phyloP scores from a whole-genome alignment of 2,888 invertebrate genomes.

The Sceliomorpha sp. region DNA sequence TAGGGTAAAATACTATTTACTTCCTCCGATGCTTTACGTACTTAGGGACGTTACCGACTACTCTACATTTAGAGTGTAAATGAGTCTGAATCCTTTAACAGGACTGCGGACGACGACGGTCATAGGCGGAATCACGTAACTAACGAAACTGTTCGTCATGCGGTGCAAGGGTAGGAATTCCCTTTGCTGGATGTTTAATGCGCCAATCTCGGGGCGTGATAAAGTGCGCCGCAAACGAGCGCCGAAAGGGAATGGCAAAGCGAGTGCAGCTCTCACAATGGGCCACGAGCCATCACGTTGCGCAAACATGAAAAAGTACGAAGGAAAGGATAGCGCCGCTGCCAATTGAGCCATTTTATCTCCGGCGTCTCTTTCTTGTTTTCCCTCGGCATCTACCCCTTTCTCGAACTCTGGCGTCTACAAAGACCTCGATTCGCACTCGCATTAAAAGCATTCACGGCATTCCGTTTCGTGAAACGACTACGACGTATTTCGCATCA shows the following conservation, averaged over 20 bases:
- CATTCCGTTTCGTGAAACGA: slow-evolving; percentile 43
- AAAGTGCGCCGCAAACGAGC: slow-evolving; percentile 75
- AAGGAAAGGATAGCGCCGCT: slow-evolving; percentile 27
- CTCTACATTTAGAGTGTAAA: too few species aligned
- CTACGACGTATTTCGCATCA: slow-evolving; percentile 15
- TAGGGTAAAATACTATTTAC: too few species aligned
- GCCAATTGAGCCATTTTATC: slow-evolving; percentile 46
- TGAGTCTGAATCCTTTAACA: background rate
- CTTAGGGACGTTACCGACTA: too few species aligned
- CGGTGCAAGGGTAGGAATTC: slow-evolving; percentile 68
- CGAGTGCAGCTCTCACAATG: slow-evolving; percentile 56
- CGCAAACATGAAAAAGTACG: slow-evolving; percentile 69
- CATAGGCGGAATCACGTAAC: slow-evolving; percentile 25
- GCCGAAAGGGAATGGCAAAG: slow-evolving; percentile 78
- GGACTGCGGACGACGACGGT: slow-evolving; percentile 1
- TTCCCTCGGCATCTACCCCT: slow-evolving; percentile 13
- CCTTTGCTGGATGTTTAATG: slow-evolving; percentile 80
- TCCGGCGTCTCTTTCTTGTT: slow-evolving; percentile 15
- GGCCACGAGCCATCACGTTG: slow-evolving; percentile 70
- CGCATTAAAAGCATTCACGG: slow-evolving; percentile 53
- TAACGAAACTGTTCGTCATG: slow-evolving; percentile 33
- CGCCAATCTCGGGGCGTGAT: slow-evolving; percentile 79
- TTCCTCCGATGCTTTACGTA: too few species aligned
- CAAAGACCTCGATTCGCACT: slow-evolving; percentile 44
- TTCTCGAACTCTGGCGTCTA: slow-evolving; percentile 35